These are phyloP conservation scores for Drosophila busckii DNA, from an alignment of 1,140 invertebrate genomes.

Conservation along the genomic window DNA sequence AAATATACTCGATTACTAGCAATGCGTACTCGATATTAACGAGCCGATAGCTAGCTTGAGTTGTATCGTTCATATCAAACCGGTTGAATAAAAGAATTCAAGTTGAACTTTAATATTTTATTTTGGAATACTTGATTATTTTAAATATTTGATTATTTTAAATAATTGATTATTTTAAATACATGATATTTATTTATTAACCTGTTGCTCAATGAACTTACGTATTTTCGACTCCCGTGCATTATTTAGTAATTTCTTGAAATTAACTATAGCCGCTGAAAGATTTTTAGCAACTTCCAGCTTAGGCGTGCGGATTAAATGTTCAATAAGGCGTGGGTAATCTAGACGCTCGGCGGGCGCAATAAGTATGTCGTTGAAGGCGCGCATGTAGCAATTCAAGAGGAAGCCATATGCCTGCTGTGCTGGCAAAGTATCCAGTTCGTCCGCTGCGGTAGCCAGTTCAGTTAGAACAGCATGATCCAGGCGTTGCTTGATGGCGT, in stretches of 20 bases:
- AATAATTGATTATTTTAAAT: no score
- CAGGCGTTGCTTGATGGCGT: background rate
- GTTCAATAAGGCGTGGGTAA: slow-evolving; percentile 6
- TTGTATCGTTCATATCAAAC: no score
- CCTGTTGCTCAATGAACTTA: no score
- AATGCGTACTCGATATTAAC: no score
- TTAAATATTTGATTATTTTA: no score
- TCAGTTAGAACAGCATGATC: slow-evolving; percentile 1
- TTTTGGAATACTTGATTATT: no score
- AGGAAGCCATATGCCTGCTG: slow-evolving; percentile 8
- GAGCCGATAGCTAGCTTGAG: no score
- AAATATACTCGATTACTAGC: no score
- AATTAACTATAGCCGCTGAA: background rate
- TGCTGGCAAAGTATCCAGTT: background rate
- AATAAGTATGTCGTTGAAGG: background rate
- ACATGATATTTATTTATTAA: no score
- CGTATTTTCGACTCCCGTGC: no score
- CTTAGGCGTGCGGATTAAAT: slow-evolving; percentile 4
- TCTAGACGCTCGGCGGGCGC: background rate
- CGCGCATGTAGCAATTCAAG: slow-evolving; percentile 17
- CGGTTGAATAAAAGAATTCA: no score
- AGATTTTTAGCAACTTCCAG: background rate
- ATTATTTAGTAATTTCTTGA: slow-evolving; percentile 3
- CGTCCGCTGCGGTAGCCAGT: background rate
- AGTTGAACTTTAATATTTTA: no score